Percentiles rank a stretch among this genome's conserved stretches.
Evolutionary conservation across 2,797 vertebrate species (phyloP).

Genomic region (Knipowitschia caucasica): DNA sequence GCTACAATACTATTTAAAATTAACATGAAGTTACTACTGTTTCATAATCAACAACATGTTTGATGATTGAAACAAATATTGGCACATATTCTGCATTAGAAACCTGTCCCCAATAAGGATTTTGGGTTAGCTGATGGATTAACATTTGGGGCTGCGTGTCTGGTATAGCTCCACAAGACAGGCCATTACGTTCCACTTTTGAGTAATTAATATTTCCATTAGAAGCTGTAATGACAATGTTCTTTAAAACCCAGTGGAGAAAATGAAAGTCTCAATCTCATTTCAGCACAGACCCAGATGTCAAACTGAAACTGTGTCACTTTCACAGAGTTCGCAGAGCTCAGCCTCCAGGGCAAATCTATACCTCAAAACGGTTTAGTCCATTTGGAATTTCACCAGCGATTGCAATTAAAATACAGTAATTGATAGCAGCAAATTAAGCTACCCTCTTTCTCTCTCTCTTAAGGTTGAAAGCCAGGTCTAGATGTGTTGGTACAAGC

Average conservation of each 20-base stretch:
- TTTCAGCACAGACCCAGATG: not conserved
- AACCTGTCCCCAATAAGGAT: not conserved
- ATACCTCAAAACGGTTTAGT: not conserved
- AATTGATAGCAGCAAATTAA: too few species aligned
- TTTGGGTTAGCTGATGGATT: not conserved
- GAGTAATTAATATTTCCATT: slow-evolving; percentile 37
- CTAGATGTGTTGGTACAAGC: too few species aligned
- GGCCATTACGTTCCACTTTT: slow-evolving; percentile 28
- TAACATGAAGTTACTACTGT: too few species aligned
- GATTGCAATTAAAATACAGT: too few species aligned
- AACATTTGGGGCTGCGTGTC: not conserved
- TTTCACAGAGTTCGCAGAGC: too few species aligned
- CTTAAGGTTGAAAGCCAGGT: too few species aligned
- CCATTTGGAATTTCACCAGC: too few species aligned
- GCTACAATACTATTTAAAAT: too few species aligned
- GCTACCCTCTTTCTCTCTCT: too few species aligned
- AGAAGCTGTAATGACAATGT: slow-evolving; percentile 28
- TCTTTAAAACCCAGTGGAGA: not conserved
- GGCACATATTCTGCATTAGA: not conserved
- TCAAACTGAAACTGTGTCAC: not conserved
- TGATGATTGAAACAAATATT: not conserved
- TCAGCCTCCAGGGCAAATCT: not conserved
- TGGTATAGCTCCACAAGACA: slow-evolving; percentile 5
- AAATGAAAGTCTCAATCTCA: not conserved
- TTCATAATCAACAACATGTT: too few species aligned